These are phyloP conservation scores for Sympetrum striolatum DNA, from an alignment of 2,888 invertebrate genomes.

Conservation along the genomic window DNA sequence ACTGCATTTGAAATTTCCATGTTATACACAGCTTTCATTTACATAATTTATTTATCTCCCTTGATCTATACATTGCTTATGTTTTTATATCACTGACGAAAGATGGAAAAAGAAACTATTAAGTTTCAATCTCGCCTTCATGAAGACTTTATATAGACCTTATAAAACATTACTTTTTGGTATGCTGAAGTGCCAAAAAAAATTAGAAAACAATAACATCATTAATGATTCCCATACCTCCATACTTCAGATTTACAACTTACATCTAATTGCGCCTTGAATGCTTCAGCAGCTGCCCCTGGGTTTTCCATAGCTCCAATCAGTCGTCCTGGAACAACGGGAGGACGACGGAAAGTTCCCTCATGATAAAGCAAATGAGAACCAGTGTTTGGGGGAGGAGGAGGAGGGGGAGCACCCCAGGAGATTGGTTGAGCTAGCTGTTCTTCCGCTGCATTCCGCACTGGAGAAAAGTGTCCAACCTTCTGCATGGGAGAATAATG, in stretches of 20 bases:
- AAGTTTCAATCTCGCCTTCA: too few species aligned
- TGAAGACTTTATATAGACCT: too few species aligned
- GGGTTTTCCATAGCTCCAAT: slow-evolving; percentile 33
- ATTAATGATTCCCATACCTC: not conserved
- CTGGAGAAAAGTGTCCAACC: not conserved
- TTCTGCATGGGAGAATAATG: not conserved
- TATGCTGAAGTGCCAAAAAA: too few species aligned
- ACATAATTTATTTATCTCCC: too few species aligned
- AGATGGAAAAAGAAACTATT: too few species aligned
- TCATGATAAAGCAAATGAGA: slow-evolving; percentile 45
- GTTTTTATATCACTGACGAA: too few species aligned
- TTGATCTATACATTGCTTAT: too few species aligned
- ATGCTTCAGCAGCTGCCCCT: slow-evolving; percentile 48
- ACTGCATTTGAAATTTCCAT: too few species aligned
- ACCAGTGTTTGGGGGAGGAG: slow-evolving; percentile 48
- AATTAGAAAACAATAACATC: too few species aligned
- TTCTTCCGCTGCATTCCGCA: not conserved
- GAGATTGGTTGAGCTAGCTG: not conserved
- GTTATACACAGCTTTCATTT: too few species aligned
- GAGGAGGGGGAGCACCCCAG: slow-evolving; percentile 19
- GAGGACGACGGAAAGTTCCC: slow-evolving; percentile 49
- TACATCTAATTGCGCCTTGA: slow-evolving; percentile 51
- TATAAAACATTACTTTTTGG: too few species aligned
- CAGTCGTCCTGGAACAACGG: slow-evolving; percentile 47
- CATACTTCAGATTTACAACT: not conserved